Base-by-base conservation (phyloP, 2,113 vertebrate species). In the Ammodytes dubius region DNA sequence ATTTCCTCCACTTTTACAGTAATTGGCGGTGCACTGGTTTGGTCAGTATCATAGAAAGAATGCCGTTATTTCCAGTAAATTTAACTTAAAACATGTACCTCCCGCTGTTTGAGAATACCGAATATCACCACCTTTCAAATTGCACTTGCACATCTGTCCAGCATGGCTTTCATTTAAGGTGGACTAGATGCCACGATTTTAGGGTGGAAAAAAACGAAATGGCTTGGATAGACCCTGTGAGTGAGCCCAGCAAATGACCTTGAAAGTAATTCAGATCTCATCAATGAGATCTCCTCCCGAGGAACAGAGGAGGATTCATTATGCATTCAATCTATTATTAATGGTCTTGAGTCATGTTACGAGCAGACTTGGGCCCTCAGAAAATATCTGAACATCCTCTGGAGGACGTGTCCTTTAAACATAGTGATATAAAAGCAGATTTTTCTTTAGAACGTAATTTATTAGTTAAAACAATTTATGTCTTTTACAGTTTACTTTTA, bases 291-390 rank as follows among this genome's bases (percentile, higher is more conserved):
- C 77, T 75, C 74, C 87, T 77, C 66, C 77, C 67, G 86, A 86
- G 87, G 61, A 89, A 83, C 79, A 78, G 85, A 84, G 88, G 85
- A 82, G 85, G 84, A 88, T 94, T 88, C 85, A 94, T 95, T 94
- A 95, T 93, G 92, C 93, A 94, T 93, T 85, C 58, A 58, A 91
- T 96, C 90, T 89, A 95, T 95, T 95, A 95, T 96, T 95, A 83
- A 96, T 95, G 88, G 70, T 71, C 49, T 83, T 89, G 93, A 93
- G 87, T 95, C 93, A 86, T 92, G 91, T 95, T 95, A 93, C 95
- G 71, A 87, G 89, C 77, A 90, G 87, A 87, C 84, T 78, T 86
- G 50, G 83, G 65, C 64, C 74, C 78, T 85, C 19, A 89, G 89
- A 86, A 86, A 82, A 90, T 77, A 84, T 89, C 61, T 80, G 70